These are phyloP conservation scores for Zosterops borbonicus DNA, from an alignment of 2,113 vertebrate species.

Conservation along the genomic window DNA sequence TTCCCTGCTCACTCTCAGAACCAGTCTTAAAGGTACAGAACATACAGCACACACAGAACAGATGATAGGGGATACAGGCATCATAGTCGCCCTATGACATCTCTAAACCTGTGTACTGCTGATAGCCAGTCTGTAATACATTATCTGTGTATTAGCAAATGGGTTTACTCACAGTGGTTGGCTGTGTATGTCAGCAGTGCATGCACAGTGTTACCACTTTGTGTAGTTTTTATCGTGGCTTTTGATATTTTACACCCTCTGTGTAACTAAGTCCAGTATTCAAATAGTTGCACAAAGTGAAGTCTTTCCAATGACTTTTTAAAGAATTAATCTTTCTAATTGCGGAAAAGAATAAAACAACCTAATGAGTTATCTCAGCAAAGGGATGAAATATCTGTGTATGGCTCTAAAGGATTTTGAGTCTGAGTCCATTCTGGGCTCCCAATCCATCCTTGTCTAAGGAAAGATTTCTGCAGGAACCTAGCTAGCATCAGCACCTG, in stretches of 20 bases:
- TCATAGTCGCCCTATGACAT: too few species aligned
- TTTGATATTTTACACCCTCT: neutral
- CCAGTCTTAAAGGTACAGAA: too few species aligned
- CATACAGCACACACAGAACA: too few species aligned
- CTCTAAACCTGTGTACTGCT: neutral
- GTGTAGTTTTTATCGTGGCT: neutral
- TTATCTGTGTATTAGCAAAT: neutral
- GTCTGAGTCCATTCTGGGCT: neutral
- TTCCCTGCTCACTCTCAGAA: too few species aligned
- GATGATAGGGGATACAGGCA: too few species aligned
- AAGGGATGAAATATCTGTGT: neutral
- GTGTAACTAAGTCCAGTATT: neutral
- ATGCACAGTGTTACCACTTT: accelerated
- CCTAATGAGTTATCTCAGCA: neutral
- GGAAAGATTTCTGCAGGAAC: neutral
- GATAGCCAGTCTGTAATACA: neutral
- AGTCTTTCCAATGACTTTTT: neutral
- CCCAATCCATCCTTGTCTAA: accelerated
- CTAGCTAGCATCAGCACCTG: neutral
- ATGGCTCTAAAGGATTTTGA: neutral
- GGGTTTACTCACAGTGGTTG: accelerated
- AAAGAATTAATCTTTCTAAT: neutral
- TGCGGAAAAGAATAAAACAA: neutral
- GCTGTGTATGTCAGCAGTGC: neutral
- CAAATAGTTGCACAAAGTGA: neutral